phyloP scores from a whole-genome alignment of 2,888 invertebrate species.

The Dynastes tityus region DNA sequence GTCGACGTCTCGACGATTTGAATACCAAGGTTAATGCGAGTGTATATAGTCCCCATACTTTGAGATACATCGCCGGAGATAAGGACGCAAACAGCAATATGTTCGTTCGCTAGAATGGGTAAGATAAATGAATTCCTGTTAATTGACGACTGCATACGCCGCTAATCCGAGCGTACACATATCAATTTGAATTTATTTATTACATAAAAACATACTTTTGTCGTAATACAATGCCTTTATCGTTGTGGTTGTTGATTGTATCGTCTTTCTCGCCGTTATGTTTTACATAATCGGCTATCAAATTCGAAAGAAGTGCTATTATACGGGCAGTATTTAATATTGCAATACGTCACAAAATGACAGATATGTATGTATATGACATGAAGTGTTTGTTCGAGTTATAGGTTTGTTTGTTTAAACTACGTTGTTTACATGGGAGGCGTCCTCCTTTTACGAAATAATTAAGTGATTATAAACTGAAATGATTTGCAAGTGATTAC shows the following conservation, averaged over 20 bases:
- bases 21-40: slow-evolving; percentile 11
- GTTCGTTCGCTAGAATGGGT: not conserved
- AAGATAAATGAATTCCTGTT: slow-evolving; percentile 7
- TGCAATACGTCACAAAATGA: too few species aligned
- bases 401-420: too few species aligned
- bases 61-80: slow-evolving; percentile 26
- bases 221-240: slow-evolving; percentile 14
- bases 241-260: not conserved
- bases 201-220: slow-evolving; percentile 16
- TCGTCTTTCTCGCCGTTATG: not conserved
- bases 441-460: too few species aligned
- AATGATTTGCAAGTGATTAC: too few species aligned
- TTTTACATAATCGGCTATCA: not conserved
- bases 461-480: too few species aligned
- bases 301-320: not conserved
- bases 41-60: slow-evolving; percentile 34
- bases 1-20: slow-evolving; percentile 4
- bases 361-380: too few species aligned
- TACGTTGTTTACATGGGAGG: too few species aligned
- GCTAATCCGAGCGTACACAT: slow-evolving; percentile 17
- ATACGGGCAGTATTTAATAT: not conserved
- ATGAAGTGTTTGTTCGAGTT: too few species aligned
- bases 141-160: slow-evolving; percentile 12
- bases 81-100: slow-evolving; percentile 20
- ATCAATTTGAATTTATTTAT: not conserved